These are phyloP conservation scores for Rhyacichthys aspro DNA, from an alignment of 2,797 vertebrate genomes.

Conservation along the genomic window DNA sequence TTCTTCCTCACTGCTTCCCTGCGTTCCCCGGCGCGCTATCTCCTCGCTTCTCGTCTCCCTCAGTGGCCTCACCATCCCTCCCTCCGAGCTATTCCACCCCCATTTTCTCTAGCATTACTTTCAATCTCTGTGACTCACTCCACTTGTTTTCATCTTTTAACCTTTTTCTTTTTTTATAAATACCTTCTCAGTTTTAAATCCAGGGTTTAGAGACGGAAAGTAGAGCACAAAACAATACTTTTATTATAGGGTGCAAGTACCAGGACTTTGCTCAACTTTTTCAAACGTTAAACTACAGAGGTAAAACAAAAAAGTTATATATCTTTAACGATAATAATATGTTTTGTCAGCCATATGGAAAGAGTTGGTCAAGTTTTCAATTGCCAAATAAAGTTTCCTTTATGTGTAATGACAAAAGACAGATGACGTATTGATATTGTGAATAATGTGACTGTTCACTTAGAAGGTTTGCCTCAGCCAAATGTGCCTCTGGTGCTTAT, in stretches of 20 bases:
- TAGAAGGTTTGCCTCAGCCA: conserved; percentile 2
- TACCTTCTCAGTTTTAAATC: conserved; percentile 1
- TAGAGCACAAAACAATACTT: conserved; percentile 9
- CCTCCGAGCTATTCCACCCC: conserved; percentile 28
- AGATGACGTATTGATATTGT: conserved; percentile 10
- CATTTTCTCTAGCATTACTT: conserved; percentile 24
- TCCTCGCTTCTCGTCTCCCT: too few species aligned
- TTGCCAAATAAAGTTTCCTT: conserved; percentile 10
- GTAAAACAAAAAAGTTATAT: too few species aligned
- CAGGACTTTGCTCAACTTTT: conserved; percentile 1
- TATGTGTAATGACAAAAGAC: conserved; percentile 3
- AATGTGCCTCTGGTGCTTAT: background rate
- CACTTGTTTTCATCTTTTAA: conserved; percentile 39
- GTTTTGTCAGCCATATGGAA: too few species aligned
- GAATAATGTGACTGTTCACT: conserved; percentile 7
- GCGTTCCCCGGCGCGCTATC: conserved; percentile 20
- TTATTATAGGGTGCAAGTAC: conserved; percentile 1
- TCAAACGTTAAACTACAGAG: background rate
- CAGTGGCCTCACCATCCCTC: conserved; percentile 36
- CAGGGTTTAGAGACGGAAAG: conserved; percentile 4
- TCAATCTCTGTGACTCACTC: conserved; percentile 21
- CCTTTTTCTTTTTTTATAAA: conserved; percentile 20
- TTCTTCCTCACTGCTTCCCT: conserved; percentile 19
- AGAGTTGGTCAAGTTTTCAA: too few species aligned
- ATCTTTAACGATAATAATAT: too few species aligned